Evolutionary conservation across 2,113 vertebrate genomes (phyloP).

Genomic region (Muscicapa adusta): DNA sequence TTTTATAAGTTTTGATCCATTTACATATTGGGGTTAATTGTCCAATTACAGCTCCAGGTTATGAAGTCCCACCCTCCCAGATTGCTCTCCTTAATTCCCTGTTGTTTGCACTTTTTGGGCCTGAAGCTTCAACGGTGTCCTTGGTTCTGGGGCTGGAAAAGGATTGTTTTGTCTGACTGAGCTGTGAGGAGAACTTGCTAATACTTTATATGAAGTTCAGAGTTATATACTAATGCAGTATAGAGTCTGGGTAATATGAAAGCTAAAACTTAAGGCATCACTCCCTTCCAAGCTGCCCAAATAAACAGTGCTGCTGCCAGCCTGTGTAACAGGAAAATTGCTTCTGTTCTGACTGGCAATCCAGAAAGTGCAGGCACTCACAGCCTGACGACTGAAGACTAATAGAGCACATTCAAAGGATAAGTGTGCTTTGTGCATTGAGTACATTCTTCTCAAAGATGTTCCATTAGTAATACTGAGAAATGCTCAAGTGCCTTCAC

Average conservation of each 20-base stretch:
- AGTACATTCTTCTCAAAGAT: background rate
- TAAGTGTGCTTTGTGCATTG: background rate
- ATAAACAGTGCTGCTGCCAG: background rate
- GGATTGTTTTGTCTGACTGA: background rate
- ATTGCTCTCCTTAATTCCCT: fast-evolving
- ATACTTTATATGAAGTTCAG: background rate
- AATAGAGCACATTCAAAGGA: background rate
- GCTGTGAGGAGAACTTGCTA: background rate
- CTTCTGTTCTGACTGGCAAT: background rate
- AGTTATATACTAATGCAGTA: background rate
- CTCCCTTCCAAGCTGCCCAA: background rate
- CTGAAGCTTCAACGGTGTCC: background rate
- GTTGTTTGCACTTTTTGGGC: background rate
- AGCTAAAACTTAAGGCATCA: background rate
- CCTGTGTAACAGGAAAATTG: background rate
- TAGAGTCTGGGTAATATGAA: background rate
- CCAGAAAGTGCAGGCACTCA: background rate
- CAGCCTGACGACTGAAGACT: background rate
- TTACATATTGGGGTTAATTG: background rate
- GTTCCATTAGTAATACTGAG: background rate
- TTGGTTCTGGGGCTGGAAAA: background rate
- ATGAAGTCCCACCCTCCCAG: background rate
- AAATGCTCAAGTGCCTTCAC: background rate
- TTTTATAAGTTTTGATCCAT: background rate
- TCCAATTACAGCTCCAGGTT: background rate